A percentile compares a stretch with the other conserved stretches of the same genome.
Evolutionary conservation across 64 coral and sea anemone genomes (phyloP).

Genomic region (Acropora tenuis): DNA sequence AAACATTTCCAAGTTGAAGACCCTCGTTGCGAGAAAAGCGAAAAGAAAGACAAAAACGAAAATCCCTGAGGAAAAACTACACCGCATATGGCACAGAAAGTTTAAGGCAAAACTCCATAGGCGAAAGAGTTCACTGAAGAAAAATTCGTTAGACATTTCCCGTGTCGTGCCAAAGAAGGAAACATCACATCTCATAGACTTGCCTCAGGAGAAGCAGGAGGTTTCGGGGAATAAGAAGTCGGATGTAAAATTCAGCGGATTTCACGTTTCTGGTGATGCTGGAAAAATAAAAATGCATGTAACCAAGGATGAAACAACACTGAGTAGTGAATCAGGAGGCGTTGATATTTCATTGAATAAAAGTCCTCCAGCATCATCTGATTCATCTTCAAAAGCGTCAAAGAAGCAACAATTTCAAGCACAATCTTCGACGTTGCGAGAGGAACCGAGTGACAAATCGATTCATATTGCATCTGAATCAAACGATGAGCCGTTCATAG

Average conservation of each 20-base stretch:
- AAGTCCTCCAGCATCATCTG: not conserved
- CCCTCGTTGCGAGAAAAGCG: not conserved
- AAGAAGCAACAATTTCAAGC: not conserved
- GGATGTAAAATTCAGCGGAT: slow-evolving; percentile 55
- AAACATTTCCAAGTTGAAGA: not conserved
- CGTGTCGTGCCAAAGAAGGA: not conserved
- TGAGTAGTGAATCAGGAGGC: slow-evolving; percentile 82
- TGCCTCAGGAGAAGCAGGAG: not conserved
- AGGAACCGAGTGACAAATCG: not conserved
- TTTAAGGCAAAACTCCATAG: not conserved
- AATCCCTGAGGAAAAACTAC: not conserved
- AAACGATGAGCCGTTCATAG: not conserved
- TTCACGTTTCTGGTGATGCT: slow-evolving; percentile 77
- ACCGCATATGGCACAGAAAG: not conserved
- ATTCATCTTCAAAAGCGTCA: not conserved
- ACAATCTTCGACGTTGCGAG: not conserved
- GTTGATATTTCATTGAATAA: slow-evolving; percentile 76
- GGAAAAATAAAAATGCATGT: slow-evolving; percentile 95
- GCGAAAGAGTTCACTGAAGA: not conserved
- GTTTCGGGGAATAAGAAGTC: slow-evolving; percentile 75
- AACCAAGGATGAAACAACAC: slow-evolving; percentile 70
- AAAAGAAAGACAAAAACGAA: not conserved
- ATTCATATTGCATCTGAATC: slow-evolving; percentile 39
- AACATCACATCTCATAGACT: not conserved
- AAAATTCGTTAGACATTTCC: not conserved